Evolutionary conservation across 2,797 vertebrate species (phyloP).

Genomic region (Pipistrellus pygmaeus): DNA sequence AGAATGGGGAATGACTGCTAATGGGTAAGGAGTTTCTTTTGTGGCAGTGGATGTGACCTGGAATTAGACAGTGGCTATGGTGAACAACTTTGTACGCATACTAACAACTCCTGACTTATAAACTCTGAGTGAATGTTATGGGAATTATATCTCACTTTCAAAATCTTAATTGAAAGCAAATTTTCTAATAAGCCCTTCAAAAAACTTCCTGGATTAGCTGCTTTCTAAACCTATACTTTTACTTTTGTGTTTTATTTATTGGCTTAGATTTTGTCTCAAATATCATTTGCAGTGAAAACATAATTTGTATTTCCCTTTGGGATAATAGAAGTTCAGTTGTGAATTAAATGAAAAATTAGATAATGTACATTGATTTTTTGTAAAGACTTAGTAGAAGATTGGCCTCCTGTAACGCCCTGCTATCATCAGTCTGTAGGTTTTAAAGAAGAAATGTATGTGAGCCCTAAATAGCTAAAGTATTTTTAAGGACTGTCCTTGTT

Average conservation of each 20-base stretch:
- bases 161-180: constrained; percentile 6
- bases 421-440: background rate
- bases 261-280: constrained; percentile 40
- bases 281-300: background rate
- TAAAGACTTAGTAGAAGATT: constrained; percentile 8
- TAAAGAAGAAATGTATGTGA: constrained; percentile 8
- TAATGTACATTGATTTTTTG: background rate
- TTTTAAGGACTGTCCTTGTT: constrained; percentile 15
- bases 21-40: background rate
- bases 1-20: background rate
- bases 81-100: background rate
- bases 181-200: background rate
- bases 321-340: background rate
- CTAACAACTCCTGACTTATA: background rate
- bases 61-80: background rate
- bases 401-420: background rate
- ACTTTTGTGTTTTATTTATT: constrained; percentile 5
- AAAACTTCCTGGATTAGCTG: background rate
- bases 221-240: constrained; percentile 33
- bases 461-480: constrained; percentile 15
- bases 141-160: background rate
- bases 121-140: background rate
- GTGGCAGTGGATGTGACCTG: background rate
- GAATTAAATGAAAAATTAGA: constrained; percentile 44
- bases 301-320: background rate